Conservation (phyloP, 2,113 vertebrate genomes). For the Muscicapa adusta region DNA sequence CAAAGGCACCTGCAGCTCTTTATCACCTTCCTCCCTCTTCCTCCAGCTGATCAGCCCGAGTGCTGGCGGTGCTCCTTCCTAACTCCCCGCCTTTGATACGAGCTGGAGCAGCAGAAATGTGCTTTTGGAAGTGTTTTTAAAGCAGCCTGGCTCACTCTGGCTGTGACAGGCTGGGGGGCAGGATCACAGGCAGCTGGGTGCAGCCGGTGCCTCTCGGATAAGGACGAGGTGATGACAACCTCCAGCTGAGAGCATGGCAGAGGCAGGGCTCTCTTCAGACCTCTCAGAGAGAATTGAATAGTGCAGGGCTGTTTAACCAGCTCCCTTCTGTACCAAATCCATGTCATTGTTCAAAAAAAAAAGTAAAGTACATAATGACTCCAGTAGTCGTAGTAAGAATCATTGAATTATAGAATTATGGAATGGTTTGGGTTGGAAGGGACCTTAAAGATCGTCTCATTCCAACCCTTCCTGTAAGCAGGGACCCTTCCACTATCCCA, state of each 20-base stretch:
- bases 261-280: not conserved
- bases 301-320: not conserved
- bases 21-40: not conserved
- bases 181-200: not conserved
- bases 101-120: not conserved
- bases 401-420: not conserved
- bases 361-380: not conserved
- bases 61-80: not conserved
- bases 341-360: not conserved
- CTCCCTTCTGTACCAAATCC: not conserved
- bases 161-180: not conserved
- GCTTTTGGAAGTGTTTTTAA: not conserved
- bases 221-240: not conserved
- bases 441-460: not conserved
- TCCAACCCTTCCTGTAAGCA: not conserved
- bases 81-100: fast-evolving
- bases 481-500: not conserved
- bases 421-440: not conserved
- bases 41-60: not conserved
- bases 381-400: not conserved
- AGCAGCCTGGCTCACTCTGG: not conserved
- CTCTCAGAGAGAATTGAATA: not conserved
- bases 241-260: not conserved
- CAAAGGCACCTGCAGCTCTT: constrained; percentile 5
- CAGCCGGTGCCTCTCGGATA: not conserved